phyloP scores from a whole-genome alignment of 2,888 invertebrate genomes.

The Erebia epiphron region DNA sequence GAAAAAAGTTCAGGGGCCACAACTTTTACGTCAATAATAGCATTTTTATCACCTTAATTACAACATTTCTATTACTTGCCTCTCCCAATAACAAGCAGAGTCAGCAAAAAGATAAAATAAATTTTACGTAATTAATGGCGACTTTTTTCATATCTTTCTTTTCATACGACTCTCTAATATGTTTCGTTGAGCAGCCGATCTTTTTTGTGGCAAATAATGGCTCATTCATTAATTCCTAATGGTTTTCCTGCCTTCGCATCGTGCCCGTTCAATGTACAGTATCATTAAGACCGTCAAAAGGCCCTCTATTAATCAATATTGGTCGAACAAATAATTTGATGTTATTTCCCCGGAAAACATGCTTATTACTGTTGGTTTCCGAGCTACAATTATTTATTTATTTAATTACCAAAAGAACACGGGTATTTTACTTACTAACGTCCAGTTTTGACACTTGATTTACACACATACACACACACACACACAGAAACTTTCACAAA shows the following conservation, averaged over 20 bases:
- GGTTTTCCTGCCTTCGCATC: constrained; percentile 39
- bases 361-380: background rate
- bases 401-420: background rate
- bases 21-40: too few species aligned
- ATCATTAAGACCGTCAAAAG: constrained; percentile 39
- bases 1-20: too few species aligned
- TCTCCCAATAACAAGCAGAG: background rate
- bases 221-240: constrained; percentile 42
- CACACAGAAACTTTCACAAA: too few species aligned
- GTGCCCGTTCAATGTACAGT: constrained; percentile 36
- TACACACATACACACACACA: too few species aligned
- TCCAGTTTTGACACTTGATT: too few species aligned
- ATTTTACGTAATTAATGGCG: background rate
- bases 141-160: constrained; percentile 15
- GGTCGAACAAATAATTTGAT: constrained; percentile 29
- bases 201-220: constrained; percentile 37
- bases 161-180: constrained; percentile 16
- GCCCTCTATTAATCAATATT: constrained; percentile 37
- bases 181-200: constrained; percentile 24
- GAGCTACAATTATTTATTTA: background rate
- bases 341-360: background rate
- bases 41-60: background rate
- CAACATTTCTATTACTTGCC: background rate
- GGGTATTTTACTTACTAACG: too few species aligned
- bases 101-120: background rate